Evolutionary conservation across 2,888 invertebrate species (phyloP), one percentile per base, ranked within the genome.

Genomic region (Ceraclea dissimilis): DNA sequence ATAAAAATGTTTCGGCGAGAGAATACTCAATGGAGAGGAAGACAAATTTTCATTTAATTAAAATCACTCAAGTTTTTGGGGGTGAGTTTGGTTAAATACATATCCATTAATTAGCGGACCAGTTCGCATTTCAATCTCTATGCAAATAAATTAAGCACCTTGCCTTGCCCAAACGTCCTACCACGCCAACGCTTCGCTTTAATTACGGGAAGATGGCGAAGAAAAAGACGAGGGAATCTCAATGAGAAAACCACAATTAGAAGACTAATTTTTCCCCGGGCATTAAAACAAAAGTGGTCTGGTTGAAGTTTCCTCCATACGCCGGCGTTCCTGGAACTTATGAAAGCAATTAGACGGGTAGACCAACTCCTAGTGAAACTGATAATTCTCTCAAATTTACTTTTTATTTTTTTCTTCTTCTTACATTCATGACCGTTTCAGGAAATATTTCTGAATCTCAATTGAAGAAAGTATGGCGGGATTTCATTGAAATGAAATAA

Each of bases 351-450:
- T 59, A 59, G 57, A 44, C 56, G 52, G 51, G 50, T 58, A 54
- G 58, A 58, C 58, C 39, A 54, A 56, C 58, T 58, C 59, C 16
- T 39, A 57, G 54, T 54, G 55, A 54, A 55, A 57, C 59, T 61
- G 59, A 59, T 61, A 61, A 61, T 61, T 59, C 59, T 55, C 57
- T 22, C 59, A 59, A 59, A 55, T 61, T 61, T 57, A 59, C 61
- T 61, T 61, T 61, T 61, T 54, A 55, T 61, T 61, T 57, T 57
- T 59, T 61, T 61, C 59, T 61, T 54, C 52, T 33, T 58, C 54
- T 52, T 16, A 20, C 49, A 54, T 50, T 56, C 51, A 52, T 39
- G 49, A 34, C 49, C 43, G 39, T 46, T 13, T 39, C 16, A 16
- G 39, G 39, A 16, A 39, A 39, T 39, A 39, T 39, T 39, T 39